A percentile compares a stretch with the other conserved stretches of the same genome.
phyloP scores from a whole-genome alignment of 2,797 vertebrate species.

The Pristis pectinata region DNA sequence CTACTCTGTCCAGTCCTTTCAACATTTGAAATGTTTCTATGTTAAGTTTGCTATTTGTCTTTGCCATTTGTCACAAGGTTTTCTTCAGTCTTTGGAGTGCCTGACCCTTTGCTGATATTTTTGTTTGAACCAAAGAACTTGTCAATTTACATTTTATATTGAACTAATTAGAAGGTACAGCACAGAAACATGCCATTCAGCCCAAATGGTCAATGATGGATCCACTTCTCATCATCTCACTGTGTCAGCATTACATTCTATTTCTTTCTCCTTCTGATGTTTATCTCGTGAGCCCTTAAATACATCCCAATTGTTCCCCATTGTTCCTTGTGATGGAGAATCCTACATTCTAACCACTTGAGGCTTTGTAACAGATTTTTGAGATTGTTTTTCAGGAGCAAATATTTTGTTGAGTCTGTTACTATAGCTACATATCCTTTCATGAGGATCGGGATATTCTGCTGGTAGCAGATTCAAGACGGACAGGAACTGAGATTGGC shows the following conservation, averaged over 20 bases:
- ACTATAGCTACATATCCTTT: background rate
- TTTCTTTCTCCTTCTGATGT: too few species aligned
- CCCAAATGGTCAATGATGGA: background rate
- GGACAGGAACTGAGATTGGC: background rate
- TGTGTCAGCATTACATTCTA: too few species aligned
- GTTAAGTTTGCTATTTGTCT: background rate
- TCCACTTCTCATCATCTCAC: too few species aligned
- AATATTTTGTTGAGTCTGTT: background rate
- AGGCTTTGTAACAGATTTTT: background rate
- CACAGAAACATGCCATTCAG: background rate
- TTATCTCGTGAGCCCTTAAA: background rate
- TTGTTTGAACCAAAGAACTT: background rate
- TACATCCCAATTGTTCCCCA: background rate
- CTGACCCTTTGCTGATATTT: background rate
- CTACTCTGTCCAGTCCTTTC: too few species aligned
- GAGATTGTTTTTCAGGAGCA: background rate
- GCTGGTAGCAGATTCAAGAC: too few species aligned
- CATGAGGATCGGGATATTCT: background rate
- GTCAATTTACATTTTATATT: background rate
- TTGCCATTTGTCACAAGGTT: background rate
- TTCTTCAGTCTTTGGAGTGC: background rate
- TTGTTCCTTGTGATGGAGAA: background rate
- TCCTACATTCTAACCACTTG: background rate
- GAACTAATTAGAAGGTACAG: background rate
- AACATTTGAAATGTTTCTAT: background rate